Conservation (phyloP, 2,888 invertebrate genomes). For the Thalpophila matura region DNA sequence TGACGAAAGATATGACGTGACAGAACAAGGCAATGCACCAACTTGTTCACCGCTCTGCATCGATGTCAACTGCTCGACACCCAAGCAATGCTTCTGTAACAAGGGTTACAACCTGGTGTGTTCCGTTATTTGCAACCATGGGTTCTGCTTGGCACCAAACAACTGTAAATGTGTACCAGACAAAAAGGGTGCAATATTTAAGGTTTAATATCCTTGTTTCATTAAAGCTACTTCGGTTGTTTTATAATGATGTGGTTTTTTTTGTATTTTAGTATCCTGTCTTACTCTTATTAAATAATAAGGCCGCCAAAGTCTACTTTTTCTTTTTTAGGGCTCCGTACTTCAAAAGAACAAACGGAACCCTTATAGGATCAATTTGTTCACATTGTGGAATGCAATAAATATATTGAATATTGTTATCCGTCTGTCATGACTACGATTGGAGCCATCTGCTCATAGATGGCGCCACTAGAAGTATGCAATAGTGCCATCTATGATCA, state of each 20-base stretch:
- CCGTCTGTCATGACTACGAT: too few species aligned
- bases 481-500: too few species aligned
- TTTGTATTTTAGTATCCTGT: background rate
- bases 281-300: background rate
- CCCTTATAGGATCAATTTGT: too few species aligned
- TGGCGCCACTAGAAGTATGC: too few species aligned
- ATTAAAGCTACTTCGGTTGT: background rate
- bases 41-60: background rate
- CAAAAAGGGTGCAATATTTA: constrained; percentile 7
- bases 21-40: constrained; percentile 61
- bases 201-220: background rate
- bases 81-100: background rate
- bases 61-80: background rate
- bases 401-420: too few species aligned
- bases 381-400: too few species aligned
- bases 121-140: constrained; percentile 53
- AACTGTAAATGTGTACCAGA: constrained; percentile 61
- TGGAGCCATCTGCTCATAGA: too few species aligned
- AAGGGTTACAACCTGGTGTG: constrained; percentile 8
- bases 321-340: too few species aligned
- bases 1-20: too few species aligned
- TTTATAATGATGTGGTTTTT: too few species aligned
- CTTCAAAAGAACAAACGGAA: too few species aligned
- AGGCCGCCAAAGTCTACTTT: background rate
- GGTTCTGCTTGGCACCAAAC: constrained; percentile 77